These are phyloP conservation scores for Pharmacophagus antenor DNA, from an alignment of 2,888 invertebrate genomes.

Conservation along the genomic window DNA sequence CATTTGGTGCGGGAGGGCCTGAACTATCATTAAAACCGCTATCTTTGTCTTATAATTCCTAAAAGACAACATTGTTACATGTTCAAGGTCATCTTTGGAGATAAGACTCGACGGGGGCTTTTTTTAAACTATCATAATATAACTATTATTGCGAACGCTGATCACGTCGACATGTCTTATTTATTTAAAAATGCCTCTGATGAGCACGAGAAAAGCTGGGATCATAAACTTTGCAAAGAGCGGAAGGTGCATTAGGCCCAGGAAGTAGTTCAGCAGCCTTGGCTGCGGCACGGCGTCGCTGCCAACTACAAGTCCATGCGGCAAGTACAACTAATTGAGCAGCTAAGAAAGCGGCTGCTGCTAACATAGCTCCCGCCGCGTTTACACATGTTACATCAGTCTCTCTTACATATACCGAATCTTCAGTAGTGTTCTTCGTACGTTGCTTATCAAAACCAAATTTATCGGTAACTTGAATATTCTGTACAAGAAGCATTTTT, in stretches of 20 bases:
- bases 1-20: slow-evolving; percentile 58
- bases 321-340: slow-evolving; percentile 93
- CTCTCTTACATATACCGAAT: slow-evolving; percentile 86
- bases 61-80: slow-evolving; percentile 46
- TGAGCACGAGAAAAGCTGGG: slow-evolving; percentile 90
- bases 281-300: slow-evolving; percentile 85
- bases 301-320: slow-evolving; percentile 94
- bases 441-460: slow-evolving; percentile 90
- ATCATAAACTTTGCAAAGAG: slow-evolving; percentile 93
- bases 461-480: slow-evolving; percentile 95
- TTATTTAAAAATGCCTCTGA: slow-evolving; percentile 76
- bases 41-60: slow-evolving; percentile 64
- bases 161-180: slow-evolving; percentile 65
- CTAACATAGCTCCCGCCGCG: slow-evolving; percentile 90
- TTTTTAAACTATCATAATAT: slow-evolving; percentile 72
- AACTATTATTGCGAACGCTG: slow-evolving; percentile 76
- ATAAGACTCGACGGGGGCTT: slow-evolving; percentile 70
- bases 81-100: slow-evolving; percentile 51
- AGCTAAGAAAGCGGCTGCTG: slow-evolving; percentile 91
- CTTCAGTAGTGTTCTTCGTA: slow-evolving; percentile 83
- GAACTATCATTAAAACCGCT: slow-evolving; percentile 71
- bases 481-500: slow-evolving; percentile 92
- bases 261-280: slow-evolving; percentile 85
- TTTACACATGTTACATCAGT: slow-evolving; percentile 85
- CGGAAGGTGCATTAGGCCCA: slow-evolving; percentile 78